A percentile compares a stretch with the other conserved stretches of the same genome.
Evolutionary conservation across 2,888 invertebrate species (phyloP).

Genomic region (Oligia fasciuncula): DNA sequence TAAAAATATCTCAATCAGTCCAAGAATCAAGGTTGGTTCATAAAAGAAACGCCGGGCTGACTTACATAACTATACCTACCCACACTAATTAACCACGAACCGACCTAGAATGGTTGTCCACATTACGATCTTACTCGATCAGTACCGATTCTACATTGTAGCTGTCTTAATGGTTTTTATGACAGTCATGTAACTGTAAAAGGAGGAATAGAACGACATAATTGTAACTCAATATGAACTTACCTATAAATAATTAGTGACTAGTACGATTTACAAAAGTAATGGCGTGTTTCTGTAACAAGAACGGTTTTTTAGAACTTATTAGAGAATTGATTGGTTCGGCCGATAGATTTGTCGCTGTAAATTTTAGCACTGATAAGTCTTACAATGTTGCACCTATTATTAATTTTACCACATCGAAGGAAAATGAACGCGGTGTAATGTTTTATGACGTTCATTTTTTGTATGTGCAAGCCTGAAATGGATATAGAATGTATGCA

Average conservation of each 20-base stretch:
- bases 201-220: conserved; percentile 77
- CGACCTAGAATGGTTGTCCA: conserved; percentile 79
- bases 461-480: conserved; percentile 24
- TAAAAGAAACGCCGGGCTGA: conserved; percentile 76
- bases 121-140: conserved; percentile 77
- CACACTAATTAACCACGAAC: conserved; percentile 84
- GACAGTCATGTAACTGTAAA: conserved; percentile 79
- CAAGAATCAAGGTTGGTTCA: conserved; percentile 84
- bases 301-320: conserved; percentile 45
- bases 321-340: conserved; percentile 44
- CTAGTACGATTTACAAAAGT: conserved; percentile 61
- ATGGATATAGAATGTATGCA: conserved; percentile 33
- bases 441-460: conserved; percentile 19
- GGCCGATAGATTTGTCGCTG: conserved; percentile 17
- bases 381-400: conserved; percentile 34
- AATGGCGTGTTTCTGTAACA: conserved; percentile 52
- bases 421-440: conserved; percentile 29
- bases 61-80: conserved; percentile 80
- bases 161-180: conserved; percentile 75
- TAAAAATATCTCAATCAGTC: conserved; percentile 84
- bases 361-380: conserved; percentile 40
- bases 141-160: conserved; percentile 72
- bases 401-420: conserved; percentile 19
- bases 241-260: conserved; percentile 73
- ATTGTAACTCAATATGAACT: conserved; percentile 73